phyloP scores from a whole-genome alignment of 2,888 invertebrate genomes.

The Hesperia comma region DNA sequence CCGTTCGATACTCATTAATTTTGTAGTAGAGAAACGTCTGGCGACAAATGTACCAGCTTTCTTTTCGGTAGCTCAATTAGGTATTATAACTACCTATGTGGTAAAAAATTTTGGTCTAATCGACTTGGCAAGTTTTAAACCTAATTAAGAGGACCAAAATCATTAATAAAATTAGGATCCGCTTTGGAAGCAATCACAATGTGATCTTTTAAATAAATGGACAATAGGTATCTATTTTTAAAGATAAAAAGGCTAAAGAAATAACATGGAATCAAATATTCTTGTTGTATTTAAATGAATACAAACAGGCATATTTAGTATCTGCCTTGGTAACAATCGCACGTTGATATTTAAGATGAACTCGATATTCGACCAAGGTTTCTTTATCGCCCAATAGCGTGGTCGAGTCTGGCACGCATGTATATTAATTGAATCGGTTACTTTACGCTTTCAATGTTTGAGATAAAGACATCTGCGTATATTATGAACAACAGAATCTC shows the following conservation, averaged over 20 bases:
- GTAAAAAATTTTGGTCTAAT: too few species aligned
- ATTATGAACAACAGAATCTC: background rate
- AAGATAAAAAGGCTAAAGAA: background rate
- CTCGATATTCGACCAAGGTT: conserved; percentile 43
- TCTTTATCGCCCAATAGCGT: conserved; percentile 42
- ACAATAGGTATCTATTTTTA: background rate
- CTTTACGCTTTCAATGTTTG: conserved; percentile 39
- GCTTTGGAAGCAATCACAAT: too few species aligned
- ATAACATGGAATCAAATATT: too few species aligned
- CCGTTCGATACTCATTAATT: background rate
- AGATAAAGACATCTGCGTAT: conserved; percentile 39
- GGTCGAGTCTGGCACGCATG: conserved; percentile 24
- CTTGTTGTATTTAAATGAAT: conserved; percentile 4
- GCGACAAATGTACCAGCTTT: background rate
- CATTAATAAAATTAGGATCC: too few species aligned
- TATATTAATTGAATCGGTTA: conserved; percentile 35
- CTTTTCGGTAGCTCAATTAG: background rate
- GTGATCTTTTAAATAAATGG: too few species aligned
- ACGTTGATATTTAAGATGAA: conserved; percentile 35
- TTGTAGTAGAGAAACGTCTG: background rate
- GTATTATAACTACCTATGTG: too few species aligned
- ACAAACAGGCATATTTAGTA: conserved; percentile 17
- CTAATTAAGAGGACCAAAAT: too few species aligned
- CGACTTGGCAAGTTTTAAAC: too few species aligned
- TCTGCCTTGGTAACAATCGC: conserved; percentile 29